Evolutionary conservation across 2,113 vertebrate genomes (phyloP).

Genomic region (Apeltes quadracus): DNA sequence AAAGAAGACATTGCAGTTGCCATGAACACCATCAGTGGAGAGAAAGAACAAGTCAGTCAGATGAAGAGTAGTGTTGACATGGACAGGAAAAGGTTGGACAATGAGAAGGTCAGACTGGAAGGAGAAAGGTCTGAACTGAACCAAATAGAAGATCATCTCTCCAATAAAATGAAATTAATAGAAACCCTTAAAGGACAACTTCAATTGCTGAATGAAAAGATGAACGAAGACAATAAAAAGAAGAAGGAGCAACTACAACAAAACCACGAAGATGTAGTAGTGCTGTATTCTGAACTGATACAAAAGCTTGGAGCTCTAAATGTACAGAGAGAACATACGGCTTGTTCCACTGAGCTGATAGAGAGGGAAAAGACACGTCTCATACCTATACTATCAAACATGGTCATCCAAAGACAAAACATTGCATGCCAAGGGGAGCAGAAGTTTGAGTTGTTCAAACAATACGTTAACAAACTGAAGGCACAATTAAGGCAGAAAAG

Average conservation of each 20-base stretch:
- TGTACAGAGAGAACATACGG: slow-evolving; percentile 4
- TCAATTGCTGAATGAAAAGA: neutral
- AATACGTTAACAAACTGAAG: no score
- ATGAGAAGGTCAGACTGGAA: neutral
- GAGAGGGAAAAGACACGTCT: slow-evolving; percentile 2
- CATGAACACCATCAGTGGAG: neutral
- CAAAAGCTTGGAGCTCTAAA: neutral
- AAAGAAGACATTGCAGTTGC: neutral
- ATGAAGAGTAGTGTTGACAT: neutral
- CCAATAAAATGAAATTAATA: no score
- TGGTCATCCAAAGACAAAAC: no score
- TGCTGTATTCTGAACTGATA: neutral
- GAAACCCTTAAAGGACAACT: slow-evolving; percentile 6
- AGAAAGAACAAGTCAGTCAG: slow-evolving; percentile 2
- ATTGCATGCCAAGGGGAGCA: no score
- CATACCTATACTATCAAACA: no score
- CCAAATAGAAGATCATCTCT: neutral
- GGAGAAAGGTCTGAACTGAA: neutral
- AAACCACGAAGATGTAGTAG: neutral
- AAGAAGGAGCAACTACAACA: neutral
- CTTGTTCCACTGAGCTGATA: neutral
- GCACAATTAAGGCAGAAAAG: no score
- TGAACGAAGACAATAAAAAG: neutral
- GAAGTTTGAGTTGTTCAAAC: no score
- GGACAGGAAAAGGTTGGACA: neutral